Percentiles rank a stretch among this genome's conserved stretches.
phyloP scores from a whole-genome alignment of 1,140 invertebrate genomes.

The Bombus waltoni region DNA sequence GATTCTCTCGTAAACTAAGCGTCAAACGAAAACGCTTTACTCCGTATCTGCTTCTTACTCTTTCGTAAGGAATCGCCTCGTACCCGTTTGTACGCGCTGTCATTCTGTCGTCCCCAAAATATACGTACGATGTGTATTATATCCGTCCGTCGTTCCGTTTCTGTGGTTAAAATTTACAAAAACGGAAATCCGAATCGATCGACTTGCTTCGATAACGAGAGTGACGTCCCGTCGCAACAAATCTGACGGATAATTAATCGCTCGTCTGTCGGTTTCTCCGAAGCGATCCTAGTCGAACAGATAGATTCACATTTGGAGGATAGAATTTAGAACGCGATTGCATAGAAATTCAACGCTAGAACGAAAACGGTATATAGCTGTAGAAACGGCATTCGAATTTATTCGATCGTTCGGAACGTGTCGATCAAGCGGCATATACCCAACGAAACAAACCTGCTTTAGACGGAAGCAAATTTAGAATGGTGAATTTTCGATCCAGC shows the following conservation, averaged over 20 bases:
- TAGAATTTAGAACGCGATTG: neutral
- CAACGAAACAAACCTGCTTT: neutral
- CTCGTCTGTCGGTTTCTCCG: neutral
- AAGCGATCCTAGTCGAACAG: neutral
- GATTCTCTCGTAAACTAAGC: no score
- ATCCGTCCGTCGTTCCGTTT: no score
- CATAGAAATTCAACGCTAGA: neutral
- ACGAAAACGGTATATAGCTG: neutral
- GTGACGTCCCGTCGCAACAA: neutral
- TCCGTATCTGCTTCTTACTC: no score
- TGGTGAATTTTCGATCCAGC: constrained; percentile 60
- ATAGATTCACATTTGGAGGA: neutral
- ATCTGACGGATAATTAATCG: neutral
- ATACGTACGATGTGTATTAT: no score
- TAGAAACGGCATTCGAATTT: constrained; percentile 6
- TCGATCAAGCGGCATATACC: constrained; percentile 8
- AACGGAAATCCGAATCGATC: no score
- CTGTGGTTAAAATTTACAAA: no score
- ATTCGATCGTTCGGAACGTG: constrained; percentile 18
- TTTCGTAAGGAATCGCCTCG: no score
- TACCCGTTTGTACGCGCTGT: no score
- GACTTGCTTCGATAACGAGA: neutral
- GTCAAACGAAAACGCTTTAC: no score
- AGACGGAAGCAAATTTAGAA: constrained; percentile 34
- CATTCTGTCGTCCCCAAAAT: no score